Base-by-base conservation (phyloP, 2,888 invertebrate genomes). In the Petrolisthes cinctipes region DNA sequence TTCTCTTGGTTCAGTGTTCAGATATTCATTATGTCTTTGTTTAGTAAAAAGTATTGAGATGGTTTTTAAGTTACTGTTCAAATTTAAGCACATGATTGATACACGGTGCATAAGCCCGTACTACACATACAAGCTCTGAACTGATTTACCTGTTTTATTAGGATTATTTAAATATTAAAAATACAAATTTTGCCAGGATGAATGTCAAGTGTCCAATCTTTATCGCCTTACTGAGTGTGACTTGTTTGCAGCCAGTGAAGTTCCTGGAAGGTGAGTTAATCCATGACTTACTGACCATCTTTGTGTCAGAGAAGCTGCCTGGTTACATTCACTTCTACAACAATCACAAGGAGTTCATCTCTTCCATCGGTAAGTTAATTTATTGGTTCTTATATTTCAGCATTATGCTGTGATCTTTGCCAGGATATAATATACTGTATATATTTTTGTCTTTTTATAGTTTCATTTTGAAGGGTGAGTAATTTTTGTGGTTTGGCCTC, bases 201-300 rank as follows among this genome's bases (percentile, higher is more conserved):
- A 17, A 23, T 23, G n/a, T 23, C n/a, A 7, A 73, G 17, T 73
- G 73, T 23, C 7, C 9, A 7, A 73, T n/a, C 71, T n/a, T 53
- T n/a, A 82, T 9, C 9, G 11, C n/a, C 17, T 20, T 81, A 61
- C 56, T 20, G 7, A 56, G 7, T 23, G 75, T 83, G 11, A 17
- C 17, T 80, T 73, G 51, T 20, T 82, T 37, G 20, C 88, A 90
- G 93, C 99, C 99, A 14, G 99, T 99, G 1, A 95, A 97, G 92
- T 97, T 97, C 93, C 94, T 99, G 23, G 97, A 99, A 93, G 94
- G 98, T 83, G 98, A 98, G 93, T 95, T 97, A 0, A 98, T 99
- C 91, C 97, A 99, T 92, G 98, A 99, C 93, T 94, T 99, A 86
- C 94, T 99, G 73, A 96, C 96, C 14, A 97, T 99, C 91, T 99